phyloP scores from a whole-genome alignment of 1,140 invertebrate species.

The Sinella curviseta region DNA sequence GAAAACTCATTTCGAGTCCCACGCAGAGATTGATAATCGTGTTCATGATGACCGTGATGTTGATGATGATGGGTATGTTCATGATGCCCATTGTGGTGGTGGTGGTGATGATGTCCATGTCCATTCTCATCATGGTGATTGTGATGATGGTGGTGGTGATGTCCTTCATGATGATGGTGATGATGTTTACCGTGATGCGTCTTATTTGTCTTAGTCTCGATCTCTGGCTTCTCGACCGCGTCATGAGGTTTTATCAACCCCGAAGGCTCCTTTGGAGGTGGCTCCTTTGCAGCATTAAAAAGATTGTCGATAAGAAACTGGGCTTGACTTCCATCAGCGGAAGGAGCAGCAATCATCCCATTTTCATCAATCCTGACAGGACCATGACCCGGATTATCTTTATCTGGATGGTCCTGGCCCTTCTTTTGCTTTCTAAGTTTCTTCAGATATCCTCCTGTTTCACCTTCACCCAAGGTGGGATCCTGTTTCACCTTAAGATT shows the following conservation, averaged over 20 bases:
- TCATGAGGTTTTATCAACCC: not conserved
- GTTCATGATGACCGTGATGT: not conserved
- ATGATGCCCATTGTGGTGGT: not conserved
- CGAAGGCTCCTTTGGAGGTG: not conserved
- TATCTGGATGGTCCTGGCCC: not conserved
- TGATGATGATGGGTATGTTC: not conserved
- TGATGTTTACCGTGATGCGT: not conserved
- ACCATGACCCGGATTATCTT: not conserved
- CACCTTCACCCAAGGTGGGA: not conserved
- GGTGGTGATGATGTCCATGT: conserved; percentile 19
- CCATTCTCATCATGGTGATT: not conserved
- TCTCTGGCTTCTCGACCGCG: not conserved
- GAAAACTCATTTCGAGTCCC: not conserved
- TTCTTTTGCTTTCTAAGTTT: not conserved
- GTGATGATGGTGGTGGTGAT: not conserved
- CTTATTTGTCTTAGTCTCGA: not conserved
- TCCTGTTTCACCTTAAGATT: conserved; percentile 29
- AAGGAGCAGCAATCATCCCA: not conserved
- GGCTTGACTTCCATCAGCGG: conserved; percentile 22
- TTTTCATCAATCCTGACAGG: not conserved
- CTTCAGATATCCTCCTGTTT: not conserved
- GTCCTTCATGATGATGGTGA: not conserved
- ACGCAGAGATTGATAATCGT: not conserved
- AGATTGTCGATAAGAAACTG: conserved; percentile 29
- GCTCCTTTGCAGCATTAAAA: not conserved